These are phyloP conservation scores for Cylloceria caligata DNA, from an alignment of 2,888 invertebrate genomes.

Conservation along the genomic window DNA sequence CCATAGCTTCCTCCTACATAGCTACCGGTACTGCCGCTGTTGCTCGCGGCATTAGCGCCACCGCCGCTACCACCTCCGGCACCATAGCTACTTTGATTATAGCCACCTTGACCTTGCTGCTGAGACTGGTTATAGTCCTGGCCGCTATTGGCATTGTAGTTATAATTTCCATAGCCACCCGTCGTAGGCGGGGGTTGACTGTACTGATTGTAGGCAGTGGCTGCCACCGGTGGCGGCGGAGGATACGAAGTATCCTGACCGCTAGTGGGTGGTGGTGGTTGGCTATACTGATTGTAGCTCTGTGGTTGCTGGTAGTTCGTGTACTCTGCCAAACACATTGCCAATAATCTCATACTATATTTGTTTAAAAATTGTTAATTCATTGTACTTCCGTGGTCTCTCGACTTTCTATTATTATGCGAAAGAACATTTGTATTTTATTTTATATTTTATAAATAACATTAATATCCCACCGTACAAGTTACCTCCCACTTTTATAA, in stretches of 20 bases:
- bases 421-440: too few species aligned
- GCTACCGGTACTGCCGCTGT: constrained; percentile 84
- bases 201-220: constrained; percentile 80
- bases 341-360: neutral
- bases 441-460: too few species aligned
- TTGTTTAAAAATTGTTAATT: neutral
- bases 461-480: too few species aligned
- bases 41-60: constrained; percentile 84
- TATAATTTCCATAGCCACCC: constrained; percentile 79
- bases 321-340: constrained; percentile 77
- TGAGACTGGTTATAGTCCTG: constrained; percentile 78
- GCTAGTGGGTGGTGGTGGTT: constrained; percentile 79
- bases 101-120: constrained; percentile 77
- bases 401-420: too few species aligned
- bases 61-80: constrained; percentile 69
- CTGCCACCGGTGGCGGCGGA: constrained; percentile 80
- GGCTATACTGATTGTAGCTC: constrained; percentile 81
- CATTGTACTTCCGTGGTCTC: neutral
- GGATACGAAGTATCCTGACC: constrained; percentile 82
- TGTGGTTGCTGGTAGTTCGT: constrained; percentile 81
- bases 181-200: constrained; percentile 81
- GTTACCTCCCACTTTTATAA: too few species aligned
- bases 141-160: constrained; percentile 75
- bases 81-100: constrained; percentile 78
- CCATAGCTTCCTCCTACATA: constrained; percentile 84